Conservation (phyloP, 2,888 invertebrate genomes). For the Ferdinandea cuprea region DNA sequence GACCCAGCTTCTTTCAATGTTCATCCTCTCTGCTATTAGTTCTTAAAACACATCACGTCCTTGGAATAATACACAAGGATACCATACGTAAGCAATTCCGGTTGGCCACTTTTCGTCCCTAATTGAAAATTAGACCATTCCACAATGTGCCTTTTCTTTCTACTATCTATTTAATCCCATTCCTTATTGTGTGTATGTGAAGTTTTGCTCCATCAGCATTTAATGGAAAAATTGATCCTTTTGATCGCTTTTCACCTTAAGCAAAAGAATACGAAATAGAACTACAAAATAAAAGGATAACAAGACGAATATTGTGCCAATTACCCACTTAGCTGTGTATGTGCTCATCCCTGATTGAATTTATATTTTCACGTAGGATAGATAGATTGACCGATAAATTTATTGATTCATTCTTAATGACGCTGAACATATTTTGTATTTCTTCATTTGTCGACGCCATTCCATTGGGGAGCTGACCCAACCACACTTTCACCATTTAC, state of each 20-base stretch:
- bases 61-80: slow-evolving; percentile 48
- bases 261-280: too few relatives aligned
- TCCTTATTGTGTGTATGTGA: slow-evolving; percentile 13
- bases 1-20: background rate
- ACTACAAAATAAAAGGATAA: too few relatives aligned
- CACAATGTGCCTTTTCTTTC: slow-evolving; percentile 5
- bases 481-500: too few relatives aligned
- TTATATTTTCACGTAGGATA: too few relatives aligned
- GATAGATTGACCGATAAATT: too few relatives aligned
- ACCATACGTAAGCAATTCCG: slow-evolving; percentile 53
- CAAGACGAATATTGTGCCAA: too few relatives aligned
- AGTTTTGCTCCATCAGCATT: slow-evolving; percentile 48
- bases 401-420: too few relatives aligned
- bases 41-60: slow-evolving; percentile 59
- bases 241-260: slow-evolving; percentile 14
- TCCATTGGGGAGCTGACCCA: too few relatives aligned
- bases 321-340: too few relatives aligned
- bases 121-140: slow-evolving; percentile 71
- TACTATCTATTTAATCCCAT: background rate
- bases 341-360: too few relatives aligned
- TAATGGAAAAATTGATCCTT: slow-evolving; percentile 24
- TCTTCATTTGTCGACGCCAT: too few relatives aligned
- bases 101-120: slow-evolving; percentile 60
- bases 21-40: slow-evolving; percentile 9
- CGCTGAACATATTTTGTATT: too few relatives aligned